These are phyloP conservation scores for Metallyticus violacea DNA, from an alignment of 2,888 invertebrate genomes.

Conservation along the genomic window DNA sequence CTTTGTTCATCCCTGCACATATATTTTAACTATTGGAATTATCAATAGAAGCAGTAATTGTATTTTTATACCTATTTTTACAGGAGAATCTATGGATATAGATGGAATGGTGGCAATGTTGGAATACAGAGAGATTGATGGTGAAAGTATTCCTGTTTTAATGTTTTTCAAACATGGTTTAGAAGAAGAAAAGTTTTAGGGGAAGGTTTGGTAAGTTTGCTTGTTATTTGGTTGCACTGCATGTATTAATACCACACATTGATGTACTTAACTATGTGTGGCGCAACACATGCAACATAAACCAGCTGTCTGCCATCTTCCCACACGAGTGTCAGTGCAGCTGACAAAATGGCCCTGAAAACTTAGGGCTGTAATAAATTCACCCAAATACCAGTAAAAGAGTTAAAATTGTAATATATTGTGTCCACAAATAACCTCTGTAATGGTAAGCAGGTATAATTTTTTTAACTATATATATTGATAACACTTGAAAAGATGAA, in stretches of 20 bases:
- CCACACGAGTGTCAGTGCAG: not conserved
- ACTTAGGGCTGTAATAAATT: not conserved
- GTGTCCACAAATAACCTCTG: too few species aligned
- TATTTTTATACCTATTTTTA: slow-evolving; percentile 40
- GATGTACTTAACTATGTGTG: not conserved
- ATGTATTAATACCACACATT: slow-evolving; percentile 27
- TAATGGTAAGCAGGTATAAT: too few species aligned
- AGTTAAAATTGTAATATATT: too few species aligned
- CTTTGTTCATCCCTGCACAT: too few species aligned
- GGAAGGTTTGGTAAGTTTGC: not conserved
- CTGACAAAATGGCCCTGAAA: not conserved
- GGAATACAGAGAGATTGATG: slow-evolving; percentile 89
- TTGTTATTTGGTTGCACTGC: not conserved
- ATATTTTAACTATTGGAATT: not conserved
- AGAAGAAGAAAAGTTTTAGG: slow-evolving; percentile 89
- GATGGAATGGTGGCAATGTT: slow-evolving; percentile 92
- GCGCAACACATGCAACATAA: slow-evolving; percentile 26
- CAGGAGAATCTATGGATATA: slow-evolving; percentile 89
- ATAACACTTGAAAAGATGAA: too few species aligned
- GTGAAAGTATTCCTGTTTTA: slow-evolving; percentile 78
- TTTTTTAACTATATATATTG: too few species aligned
- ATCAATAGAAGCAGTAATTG: not conserved
- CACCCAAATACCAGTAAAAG: too few species aligned
- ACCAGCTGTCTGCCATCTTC: not conserved
- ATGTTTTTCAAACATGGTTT: slow-evolving; percentile 97